Base-by-base conservation (phyloP, 2,888 invertebrate genomes). In the Nymphalis urticae region DNA sequence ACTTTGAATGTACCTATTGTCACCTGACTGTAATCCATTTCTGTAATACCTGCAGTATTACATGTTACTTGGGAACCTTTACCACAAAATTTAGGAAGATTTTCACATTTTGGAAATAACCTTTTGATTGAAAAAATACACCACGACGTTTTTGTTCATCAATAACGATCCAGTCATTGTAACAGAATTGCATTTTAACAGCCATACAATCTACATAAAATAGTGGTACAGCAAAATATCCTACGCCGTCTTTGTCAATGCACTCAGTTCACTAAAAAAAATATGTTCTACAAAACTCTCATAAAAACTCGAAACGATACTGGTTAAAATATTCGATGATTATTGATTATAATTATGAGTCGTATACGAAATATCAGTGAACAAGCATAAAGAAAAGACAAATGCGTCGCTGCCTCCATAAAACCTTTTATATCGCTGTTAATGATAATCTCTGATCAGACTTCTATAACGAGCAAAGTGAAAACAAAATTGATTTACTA, bases 141-240 rank as follows among this genome's bases (percentile, higher is more conserved):
- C 96, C 95, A 71, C 95, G 94, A 70, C 95, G 94, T 83, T 97
- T 98, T 84, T 97, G 96, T 80, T 97, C 97, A 87, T 98, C 97
- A 67, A 98, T 95, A 68, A 97, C 91, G 32, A 97, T 96, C 98
- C 98, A 98, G 84, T 98, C 97, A 82, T 96, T 97, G 86, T 97
- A 97, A 88, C 98, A 99, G 88, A 98, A 97, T 81, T 97, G 95
- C 85, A 96, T 95, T 84, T 96, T 96, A 36, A 98, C 96, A 65
- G 98, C 98, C 83, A 97, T 95, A 84, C 98, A 99, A 84, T 98
- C 98, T 93, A 98, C 98, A 82, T 97, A 96, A 88, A 98, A 98
- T 7, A 98, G 91, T 6, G 97, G 97, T 70, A 97, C 91, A 64
- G 95, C 95, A 72, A 77, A 83, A 73, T 94, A 93, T 5, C 96